Evolutionary conservation across 2,113 vertebrate genomes (phyloP), one percentile per base, ranked within the genome.

Genomic region (Toxostoma redivivum): DNA sequence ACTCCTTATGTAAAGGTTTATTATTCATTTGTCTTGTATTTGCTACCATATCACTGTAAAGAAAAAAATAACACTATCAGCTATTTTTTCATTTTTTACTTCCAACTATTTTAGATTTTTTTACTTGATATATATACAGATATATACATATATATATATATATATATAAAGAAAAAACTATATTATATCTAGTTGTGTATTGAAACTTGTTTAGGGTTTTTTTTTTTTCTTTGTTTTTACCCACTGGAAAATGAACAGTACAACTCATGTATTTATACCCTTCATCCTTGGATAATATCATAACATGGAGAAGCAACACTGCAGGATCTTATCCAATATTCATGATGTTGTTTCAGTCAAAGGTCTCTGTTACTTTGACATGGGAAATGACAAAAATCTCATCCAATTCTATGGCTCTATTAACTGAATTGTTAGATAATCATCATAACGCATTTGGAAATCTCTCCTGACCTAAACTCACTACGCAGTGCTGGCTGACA

Each of bases 11-110:
- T 97, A 94, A 97, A 96, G 45, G 61, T 95, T 95, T 95, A 74
- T 97, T 96, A 93, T 27, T 37, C 85, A 93, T 97, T 97, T 97
- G 96, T 94, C 95, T 95, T 97, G 90, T 96, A 96, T 97, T 96
- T 97, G 96, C 97, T 98, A 98, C 97, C 97, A 98, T 96, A 97
- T 95, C 97, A 97, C 97, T 98, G 97, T 98, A 97, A 98, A 97
- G 87, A 77, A 94, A 72, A 79, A 73, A 94, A 94, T 54, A 95
- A 97, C 91, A 94, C 90, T 89, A 94, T 94, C 92, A 91, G 96
- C 96, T 97, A 96, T 94, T 97, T 98, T 98, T 97, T 98, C 96
- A 96, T 92, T 98, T 98, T 98, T 97, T 98, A 98, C 96, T 98
- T 97, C 97, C 95, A 97, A 96, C 94, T 95, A 96, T 94, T 97